phyloP scores from a whole-genome alignment of 2,888 invertebrate genomes.

The Melanargia galathea region DNA sequence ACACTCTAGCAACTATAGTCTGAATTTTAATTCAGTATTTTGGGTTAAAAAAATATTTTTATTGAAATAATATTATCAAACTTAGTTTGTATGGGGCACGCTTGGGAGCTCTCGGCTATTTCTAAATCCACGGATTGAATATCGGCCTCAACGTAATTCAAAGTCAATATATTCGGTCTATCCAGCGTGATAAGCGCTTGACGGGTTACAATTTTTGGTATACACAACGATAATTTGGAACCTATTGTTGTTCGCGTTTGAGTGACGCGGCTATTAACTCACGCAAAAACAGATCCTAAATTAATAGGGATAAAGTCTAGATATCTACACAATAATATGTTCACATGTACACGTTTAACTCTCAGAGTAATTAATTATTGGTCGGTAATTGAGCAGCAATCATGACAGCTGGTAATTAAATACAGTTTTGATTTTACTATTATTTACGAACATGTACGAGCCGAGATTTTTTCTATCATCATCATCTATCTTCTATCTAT shows the following conservation, averaged over 20 bases:
- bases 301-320: not conserved
- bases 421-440: conserved; percentile 2
- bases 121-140: too few relatives aligned
- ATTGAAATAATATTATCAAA: too few relatives aligned
- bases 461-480: too few relatives aligned
- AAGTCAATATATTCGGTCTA: not conserved
- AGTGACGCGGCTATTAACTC: not conserved
- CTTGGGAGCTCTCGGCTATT: too few relatives aligned
- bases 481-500: too few relatives aligned
- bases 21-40: too few relatives aligned
- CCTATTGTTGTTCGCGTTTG: conserved; percentile 16
- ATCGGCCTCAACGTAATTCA: too few relatives aligned
- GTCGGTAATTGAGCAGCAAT: conserved; percentile 16
- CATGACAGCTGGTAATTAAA: not conserved
- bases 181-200: conserved; percentile 22
- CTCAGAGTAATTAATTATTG: conserved; percentile 7
- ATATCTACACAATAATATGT: not conserved
- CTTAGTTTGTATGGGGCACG: too few relatives aligned
- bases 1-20: too few relatives aligned
- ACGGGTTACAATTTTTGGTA: conserved; percentile 26
- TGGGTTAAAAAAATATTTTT: too few relatives aligned
- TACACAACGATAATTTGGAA: conserved; percentile 26
- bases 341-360: not conserved
- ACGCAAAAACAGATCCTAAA: not conserved
- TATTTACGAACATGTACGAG: too few relatives aligned